Conservation (phyloP, 2,888 invertebrate species). For the Hirtodrosophila cameraria region DNA sequence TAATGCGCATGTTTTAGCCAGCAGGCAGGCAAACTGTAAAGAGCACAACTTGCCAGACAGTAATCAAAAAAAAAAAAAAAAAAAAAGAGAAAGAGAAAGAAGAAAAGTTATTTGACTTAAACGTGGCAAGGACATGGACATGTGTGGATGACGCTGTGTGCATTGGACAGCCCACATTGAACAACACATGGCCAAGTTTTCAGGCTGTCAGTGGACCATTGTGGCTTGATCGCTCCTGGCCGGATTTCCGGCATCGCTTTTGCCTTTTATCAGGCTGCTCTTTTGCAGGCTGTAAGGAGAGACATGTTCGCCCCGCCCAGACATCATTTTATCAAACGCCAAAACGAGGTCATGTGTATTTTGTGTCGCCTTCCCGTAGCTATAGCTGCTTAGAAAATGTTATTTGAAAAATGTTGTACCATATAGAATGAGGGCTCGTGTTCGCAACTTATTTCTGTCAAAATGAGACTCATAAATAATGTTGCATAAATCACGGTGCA, state of each 20-base stretch:
- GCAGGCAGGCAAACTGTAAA: conserved; percentile 12
- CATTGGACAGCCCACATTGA: conserved; percentile 19
- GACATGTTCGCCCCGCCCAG: conserved; percentile 1
- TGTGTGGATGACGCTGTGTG: not conserved
- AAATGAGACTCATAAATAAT: conserved; percentile 70
- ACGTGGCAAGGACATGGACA: not conserved
- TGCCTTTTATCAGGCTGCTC: conserved; percentile 41
- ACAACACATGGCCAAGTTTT: conserved; percentile 29
- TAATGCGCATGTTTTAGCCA: conserved; percentile 58
- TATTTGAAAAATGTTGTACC: conserved; percentile 47
- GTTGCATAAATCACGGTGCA: conserved; percentile 64
- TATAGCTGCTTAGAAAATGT: conserved; percentile 23
- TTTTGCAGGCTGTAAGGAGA: not conserved
- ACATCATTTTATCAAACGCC: conserved; percentile 63
- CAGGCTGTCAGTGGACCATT: conserved; percentile 38
- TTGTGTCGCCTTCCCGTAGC: conserved; percentile 22
- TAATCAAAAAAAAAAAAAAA: conserved; percentile 19
- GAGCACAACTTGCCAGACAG: conserved; percentile 11
- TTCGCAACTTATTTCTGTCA: conserved; percentile 18
- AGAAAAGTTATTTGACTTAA: conserved; percentile 9
- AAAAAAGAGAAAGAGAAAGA: too few species aligned
- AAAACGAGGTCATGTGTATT: conserved; percentile 67
- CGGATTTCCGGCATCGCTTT: conserved; percentile 53
- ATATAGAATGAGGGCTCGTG: conserved; percentile 11
- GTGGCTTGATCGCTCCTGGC: conserved; percentile 43